Evolutionary conservation across 1,140 invertebrate genomes (phyloP).

Genomic region (Pseudachorutes palmiensis): DNA sequence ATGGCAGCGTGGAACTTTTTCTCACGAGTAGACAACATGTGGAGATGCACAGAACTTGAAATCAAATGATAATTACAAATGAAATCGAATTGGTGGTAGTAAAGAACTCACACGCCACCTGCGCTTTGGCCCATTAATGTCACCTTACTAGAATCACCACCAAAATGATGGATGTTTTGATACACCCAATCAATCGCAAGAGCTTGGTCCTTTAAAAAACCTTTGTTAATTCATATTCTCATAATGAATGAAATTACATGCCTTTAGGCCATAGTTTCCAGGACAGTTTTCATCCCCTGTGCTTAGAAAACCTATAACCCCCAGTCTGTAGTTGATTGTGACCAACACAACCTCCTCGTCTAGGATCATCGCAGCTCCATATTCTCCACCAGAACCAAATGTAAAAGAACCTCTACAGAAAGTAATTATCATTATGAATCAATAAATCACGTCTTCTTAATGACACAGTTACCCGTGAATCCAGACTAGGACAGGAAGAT

Average conservation of each 20-base stretch:
- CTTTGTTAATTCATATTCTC: too few species aligned
- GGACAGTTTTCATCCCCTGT: neutral
- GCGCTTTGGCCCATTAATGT: slow-evolving; percentile 23
- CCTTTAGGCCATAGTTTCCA: neutral
- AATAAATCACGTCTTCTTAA: too few species aligned
- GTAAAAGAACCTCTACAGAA: neutral
- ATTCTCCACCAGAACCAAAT: slow-evolving; percentile 6
- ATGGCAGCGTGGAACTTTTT: slow-evolving; percentile 12
- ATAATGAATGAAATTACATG: too few species aligned
- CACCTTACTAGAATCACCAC: slow-evolving; percentile 14
- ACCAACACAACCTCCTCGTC: neutral
- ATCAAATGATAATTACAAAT: too few species aligned
- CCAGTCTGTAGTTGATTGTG: slow-evolving; percentile 14
- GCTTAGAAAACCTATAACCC: neutral
- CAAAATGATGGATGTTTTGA: slow-evolving; percentile 19
- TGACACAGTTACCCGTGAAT: too few species aligned
- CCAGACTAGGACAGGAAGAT: neutral
- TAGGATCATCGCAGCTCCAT: neutral
- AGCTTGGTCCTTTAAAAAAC: slow-evolving; percentile 20
- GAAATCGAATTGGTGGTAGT: too few species aligned
- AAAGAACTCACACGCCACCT: too few species aligned
- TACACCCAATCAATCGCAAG: slow-evolving; percentile 15
- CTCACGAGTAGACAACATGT: slow-evolving; percentile 17
- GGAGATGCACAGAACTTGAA: slow-evolving; percentile 17
- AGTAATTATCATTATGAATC: too few species aligned